Conservation (phyloP, 2,113 vertebrate genomes). For the Lepus americanus region DNA sequence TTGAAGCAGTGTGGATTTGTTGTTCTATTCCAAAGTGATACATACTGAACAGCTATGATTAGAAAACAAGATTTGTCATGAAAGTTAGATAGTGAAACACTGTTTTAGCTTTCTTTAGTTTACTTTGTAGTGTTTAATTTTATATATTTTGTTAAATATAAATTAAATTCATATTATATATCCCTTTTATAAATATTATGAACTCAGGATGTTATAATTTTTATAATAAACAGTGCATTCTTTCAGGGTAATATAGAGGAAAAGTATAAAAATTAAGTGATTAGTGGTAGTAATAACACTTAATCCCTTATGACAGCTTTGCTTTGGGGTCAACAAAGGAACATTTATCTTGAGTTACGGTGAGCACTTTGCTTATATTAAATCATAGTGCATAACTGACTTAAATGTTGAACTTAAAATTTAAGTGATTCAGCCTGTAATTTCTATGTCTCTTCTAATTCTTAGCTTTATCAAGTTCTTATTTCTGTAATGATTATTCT, state of each 20-base stretch:
- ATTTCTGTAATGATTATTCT: slow-evolving; percentile 30
- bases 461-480: slow-evolving; percentile 44
- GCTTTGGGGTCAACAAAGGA: slow-evolving; percentile 46
- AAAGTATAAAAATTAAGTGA: slow-evolving; percentile 15
- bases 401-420: slow-evolving; percentile 1
- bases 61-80: slow-evolving; percentile 40
- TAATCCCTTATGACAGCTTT: neutral
- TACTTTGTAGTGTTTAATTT: slow-evolving; percentile 49
- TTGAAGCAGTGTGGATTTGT: slow-evolving; percentile 84
- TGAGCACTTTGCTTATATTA: slow-evolving; percentile 35
- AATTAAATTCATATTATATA: neutral
- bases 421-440: neutral
- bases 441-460: slow-evolving; percentile 25
- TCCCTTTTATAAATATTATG: slow-evolving; percentile 18
- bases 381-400: neutral
- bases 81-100: slow-evolving; percentile 47
- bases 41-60: slow-evolving; percentile 59
- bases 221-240: slow-evolving; percentile 40
- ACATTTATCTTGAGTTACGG: slow-evolving; percentile 26
- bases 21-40: slow-evolving; percentile 84
- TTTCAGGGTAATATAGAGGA: slow-evolving; percentile 17
- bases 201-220: slow-evolving; percentile 39
- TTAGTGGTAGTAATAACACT: neutral
- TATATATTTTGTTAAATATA: neutral
- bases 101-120: slow-evolving; percentile 64